Evolutionary conservation across 2,888 invertebrate genomes (phyloP).

Genomic region (Standfussiana lucernea): DNA sequence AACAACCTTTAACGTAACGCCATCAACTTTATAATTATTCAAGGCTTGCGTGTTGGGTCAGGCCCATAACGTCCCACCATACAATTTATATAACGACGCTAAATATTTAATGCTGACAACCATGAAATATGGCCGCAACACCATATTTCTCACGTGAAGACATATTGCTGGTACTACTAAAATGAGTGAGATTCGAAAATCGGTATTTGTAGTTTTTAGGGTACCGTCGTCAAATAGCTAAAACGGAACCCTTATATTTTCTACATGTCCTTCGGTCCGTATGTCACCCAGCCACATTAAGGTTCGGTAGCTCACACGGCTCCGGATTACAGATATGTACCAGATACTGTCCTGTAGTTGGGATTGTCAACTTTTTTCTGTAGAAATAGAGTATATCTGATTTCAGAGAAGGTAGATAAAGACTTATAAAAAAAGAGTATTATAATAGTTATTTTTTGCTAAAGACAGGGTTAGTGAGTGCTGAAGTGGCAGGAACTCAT

Average conservation of each 20-base stretch:
- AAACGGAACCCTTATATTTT: background rate
- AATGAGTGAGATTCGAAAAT: constrained; percentile 19
- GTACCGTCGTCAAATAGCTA: background rate
- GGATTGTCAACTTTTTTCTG: background rate
- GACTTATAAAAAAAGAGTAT: background rate
- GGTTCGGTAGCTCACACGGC: background rate
- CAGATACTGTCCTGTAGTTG: background rate
- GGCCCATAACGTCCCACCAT: constrained; percentile 42
- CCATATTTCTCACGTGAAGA: constrained; percentile 28
- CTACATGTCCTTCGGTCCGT: background rate
- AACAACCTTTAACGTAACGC: constrained; percentile 8
- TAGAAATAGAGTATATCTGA: background rate
- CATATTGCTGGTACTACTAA: constrained; percentile 23
- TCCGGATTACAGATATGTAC: no score
- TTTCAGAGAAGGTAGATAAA: background rate
- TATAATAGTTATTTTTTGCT: no score
- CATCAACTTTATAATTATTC: constrained; percentile 52
- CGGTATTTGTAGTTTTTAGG: background rate
- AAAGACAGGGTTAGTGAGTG: no score
- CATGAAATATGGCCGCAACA: constrained; percentile 37
- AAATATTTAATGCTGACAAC: constrained; percentile 60
- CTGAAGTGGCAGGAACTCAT: background rate
- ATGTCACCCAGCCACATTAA: background rate
- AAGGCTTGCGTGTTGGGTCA: constrained; percentile 55
- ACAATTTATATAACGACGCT: constrained; percentile 49